Evolutionary conservation across 92 coral and sea anemone genomes (phyloP).

Genomic region (Blastomussa wellsi): DNA sequence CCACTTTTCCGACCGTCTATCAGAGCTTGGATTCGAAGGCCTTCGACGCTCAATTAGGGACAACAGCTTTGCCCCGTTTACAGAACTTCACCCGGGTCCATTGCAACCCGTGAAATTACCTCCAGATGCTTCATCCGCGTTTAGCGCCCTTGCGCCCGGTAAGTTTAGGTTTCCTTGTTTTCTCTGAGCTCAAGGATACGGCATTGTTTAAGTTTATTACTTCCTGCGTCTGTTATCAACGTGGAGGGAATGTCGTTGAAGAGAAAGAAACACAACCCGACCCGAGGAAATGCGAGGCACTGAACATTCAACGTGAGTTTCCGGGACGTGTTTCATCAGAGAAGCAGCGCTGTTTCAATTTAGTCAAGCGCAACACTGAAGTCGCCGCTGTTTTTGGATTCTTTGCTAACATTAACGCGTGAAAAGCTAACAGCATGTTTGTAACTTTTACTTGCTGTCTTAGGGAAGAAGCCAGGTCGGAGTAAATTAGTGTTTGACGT

Average conservation of each 20-base stretch:
- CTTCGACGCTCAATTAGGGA: constrained; percentile 82
- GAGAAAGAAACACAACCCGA: constrained; percentile 9
- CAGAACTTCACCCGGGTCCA: constrained; percentile 90
- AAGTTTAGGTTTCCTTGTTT: constrained; percentile 23
- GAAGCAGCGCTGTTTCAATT: constrained; percentile 13
- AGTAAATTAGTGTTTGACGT: neutral
- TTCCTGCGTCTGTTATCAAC: constrained; percentile 26
- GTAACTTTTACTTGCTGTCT: neutral
- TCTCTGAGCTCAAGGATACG: constrained; percentile 7
- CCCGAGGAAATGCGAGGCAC: constrained; percentile 20
- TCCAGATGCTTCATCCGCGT: constrained; percentile 87
- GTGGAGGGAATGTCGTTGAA: neutral
- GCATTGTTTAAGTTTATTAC: neutral
- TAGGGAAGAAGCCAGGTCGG: too few species aligned
- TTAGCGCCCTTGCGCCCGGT: constrained; percentile 90
- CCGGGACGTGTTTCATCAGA: constrained; percentile 37
- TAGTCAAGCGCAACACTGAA: neutral
- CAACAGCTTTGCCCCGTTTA: constrained; percentile 83
- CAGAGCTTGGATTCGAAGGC: constrained; percentile 85
- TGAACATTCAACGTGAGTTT: constrained; percentile 20
- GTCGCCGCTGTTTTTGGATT: neutral
- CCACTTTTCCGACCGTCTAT: constrained; percentile 87
- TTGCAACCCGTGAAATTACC: constrained; percentile 85
- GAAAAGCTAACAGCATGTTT: too few species aligned
- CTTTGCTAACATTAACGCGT: neutral